A percentile compares a stretch with the other conserved stretches of the same genome.
Evolutionary conservation across 2,113 vertebrate genomes (phyloP).

Genomic region (Danionella cerebrum): DNA sequence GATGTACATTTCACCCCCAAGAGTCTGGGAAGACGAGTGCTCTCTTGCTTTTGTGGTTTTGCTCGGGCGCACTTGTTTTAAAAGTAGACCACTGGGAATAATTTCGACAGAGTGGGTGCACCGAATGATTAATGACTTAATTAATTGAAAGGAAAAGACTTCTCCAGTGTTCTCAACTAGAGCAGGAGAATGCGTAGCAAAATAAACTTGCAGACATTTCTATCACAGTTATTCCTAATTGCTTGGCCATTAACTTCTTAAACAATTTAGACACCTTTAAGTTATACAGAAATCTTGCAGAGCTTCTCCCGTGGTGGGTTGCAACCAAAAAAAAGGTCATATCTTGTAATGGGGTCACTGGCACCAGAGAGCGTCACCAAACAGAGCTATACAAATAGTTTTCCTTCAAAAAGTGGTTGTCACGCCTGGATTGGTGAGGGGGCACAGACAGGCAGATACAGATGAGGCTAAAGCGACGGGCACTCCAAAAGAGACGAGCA

Average conservation of each 20-base stretch:
- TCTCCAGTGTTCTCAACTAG: neutral
- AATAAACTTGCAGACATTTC: neutral
- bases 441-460: too few relatives aligned
- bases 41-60: constrained; percentile 29
- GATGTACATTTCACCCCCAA: constrained; percentile 38
- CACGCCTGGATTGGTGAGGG: too few relatives aligned
- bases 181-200: neutral
- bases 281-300: neutral
- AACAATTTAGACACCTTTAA: neutral
- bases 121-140: constrained; percentile 44
- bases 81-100: constrained; percentile 31
- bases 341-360: neutral
- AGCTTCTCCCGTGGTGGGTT: neutral
- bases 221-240: neutral
- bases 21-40: constrained; percentile 28
- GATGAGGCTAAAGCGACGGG: too few relatives aligned
- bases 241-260: neutral
- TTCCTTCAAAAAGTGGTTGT: too few relatives aligned
- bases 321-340: neutral
- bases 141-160: constrained; percentile 36
- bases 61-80: constrained; percentile 13
- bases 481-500: too few relatives aligned
- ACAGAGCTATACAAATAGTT: neutral
- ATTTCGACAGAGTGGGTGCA: constrained; percentile 33
- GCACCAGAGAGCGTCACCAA: neutral